Evolutionary conservation across 2,888 invertebrate genomes (phyloP), one percentile per base, ranked within the genome.

Genomic region (Xestoiulus laeticollis): DNA sequence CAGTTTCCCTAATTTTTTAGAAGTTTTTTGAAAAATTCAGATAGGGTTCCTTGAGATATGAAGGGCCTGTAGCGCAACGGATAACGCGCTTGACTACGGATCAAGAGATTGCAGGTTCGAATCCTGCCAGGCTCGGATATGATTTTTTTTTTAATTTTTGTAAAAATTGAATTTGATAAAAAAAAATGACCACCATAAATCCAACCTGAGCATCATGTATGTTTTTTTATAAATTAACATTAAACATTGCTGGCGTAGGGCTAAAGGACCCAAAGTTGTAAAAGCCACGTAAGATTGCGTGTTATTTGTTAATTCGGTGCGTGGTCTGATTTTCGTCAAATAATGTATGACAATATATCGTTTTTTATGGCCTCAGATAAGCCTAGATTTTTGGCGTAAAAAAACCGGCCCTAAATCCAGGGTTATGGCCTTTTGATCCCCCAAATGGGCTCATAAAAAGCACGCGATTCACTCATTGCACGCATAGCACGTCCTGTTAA

Each of bases 1-100:
- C n/a, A 38, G 6, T 38, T 38, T 38, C 4, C 6, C 33, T 38
- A 38, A 38, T 38, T 5, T 38, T 38, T 38, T 38, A 38, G 33
- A 38, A 38, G 4, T 38, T 38, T 38, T 38, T 38, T 38, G 6
- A 38, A 38, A 38, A 38, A 2, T 38, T 38, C 2, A 38, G 33
- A 38, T 38, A 38, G 6, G 33, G 33, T 38, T 2, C 33, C 6
- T 6, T 5, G n/a, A n/a, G 12, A 1, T 1, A 22, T n/a, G 22
- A 1, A 16, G 87, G 87, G 78, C 87, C 87, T 87, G 87, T 87
- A 78, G 87, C 87, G 87, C 87, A 87, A 87, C 87, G 87, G 87
- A 87, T 87, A 87, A 87, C 87, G 87, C 87, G 87, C 78, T 78
- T 87, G 87, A 87, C 87, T 87, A 87, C 87, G 87, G 86, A 86